Base-by-base conservation (phyloP, 2,888 invertebrate genomes). In the Leuctra nigra region DNA sequence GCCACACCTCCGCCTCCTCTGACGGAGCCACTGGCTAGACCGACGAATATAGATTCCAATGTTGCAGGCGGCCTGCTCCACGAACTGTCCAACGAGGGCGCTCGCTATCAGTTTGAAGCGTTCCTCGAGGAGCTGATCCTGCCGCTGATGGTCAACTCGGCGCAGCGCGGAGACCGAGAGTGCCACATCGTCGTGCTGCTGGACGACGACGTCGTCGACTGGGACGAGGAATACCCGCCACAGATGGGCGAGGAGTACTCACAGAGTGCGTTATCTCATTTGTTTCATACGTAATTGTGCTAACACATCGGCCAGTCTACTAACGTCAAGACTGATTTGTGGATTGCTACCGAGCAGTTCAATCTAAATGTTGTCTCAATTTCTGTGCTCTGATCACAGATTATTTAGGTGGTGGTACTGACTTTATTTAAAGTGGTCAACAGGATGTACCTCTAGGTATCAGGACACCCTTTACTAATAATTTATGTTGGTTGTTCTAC, bases 201-300 rank as follows among this genome's bases (percentile, higher is more conserved):
- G 36, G 98, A 99, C 68, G 99, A 99, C 66, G 99, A 99, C 72
- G 83, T 82, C 2, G 83, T 88, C 23, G 99, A 99, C 68, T 99
- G 99, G 99, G 99, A 99, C 70, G 95, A 96, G 68, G 91, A 98
- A 71, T 98, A 94, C 73, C 99, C 99, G 0, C 99, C 99, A 0
- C 97, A 97, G 75, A 98, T 98, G 94, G 98, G 98, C 6, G 98
- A 97, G 69, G 97, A 99, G 75, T 95, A 98, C 73, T 91, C 94
- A 47, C 97, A 97, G 76, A 97, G 89, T 84, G 75, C 74, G 75
- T 55, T 6, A 29, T 11, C 29, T 6, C 6, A 11, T 29, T n/a
- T n/a, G n/a, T n/a, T n/a, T n/a, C n/a, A n/a, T n/a, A n/a, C n/a
- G n/a, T n/a, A n/a, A n/a, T n/a, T n/a, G n/a, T n/a, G n/a, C n/a